Evolutionary conservation across 2,888 invertebrate species (phyloP), one percentile per base, ranked within the genome.

Genomic region (Leptogaster cylindrica): DNA sequence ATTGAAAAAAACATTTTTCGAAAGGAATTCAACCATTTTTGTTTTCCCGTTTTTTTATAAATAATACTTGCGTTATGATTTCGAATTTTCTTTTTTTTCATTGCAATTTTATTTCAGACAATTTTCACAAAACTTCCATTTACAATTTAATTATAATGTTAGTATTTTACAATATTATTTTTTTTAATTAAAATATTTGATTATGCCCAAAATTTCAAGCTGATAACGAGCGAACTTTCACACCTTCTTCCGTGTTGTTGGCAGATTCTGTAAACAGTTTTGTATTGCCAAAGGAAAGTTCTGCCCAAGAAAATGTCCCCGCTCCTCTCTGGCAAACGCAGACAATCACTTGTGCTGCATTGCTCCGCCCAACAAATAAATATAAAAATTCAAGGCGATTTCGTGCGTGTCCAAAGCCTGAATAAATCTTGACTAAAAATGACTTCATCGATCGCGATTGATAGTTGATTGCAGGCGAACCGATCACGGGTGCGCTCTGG

Each of bases 191-290:
- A n/a, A n/a, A n/a, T n/a, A n/a, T n/a, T n/a, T n/a, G n/a, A n/a
- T n/a, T n/a, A n/a, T n/a, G n/a, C n/a, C n/a, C n/a, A n/a, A n/a
- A n/a, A n/a, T n/a, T n/a, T n/a, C n/a, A 52, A 52, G 31, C 16
- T 33, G 52, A 52, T 52, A 52, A 52, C 33, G 52, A 52, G 52
- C 52, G 52, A 52, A 52, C 52, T 52, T 52, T 52, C 52, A 52
- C 31, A 52, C 52, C 52, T 52, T 52, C 16, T 33, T 31, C 31
- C 16, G n/a, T n/a, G n/a, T 14, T 8, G 18, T 31, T 6, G 31
- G 20, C 14, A 5, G 10, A 31, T 16, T 28, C 27, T 8, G 3
- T 25, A 28, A n/a, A 8, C 14, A 12, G 14, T 14, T 10, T 20
- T n/a, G 14, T 3, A 10, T 7, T 25, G 10, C 18, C 7, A n/a